A percentile compares a stretch with the other conserved stretches of the same genome.
Conservation (phyloP, 2,797 vertebrate species). For the Phoeniculus purpureus region DNA sequence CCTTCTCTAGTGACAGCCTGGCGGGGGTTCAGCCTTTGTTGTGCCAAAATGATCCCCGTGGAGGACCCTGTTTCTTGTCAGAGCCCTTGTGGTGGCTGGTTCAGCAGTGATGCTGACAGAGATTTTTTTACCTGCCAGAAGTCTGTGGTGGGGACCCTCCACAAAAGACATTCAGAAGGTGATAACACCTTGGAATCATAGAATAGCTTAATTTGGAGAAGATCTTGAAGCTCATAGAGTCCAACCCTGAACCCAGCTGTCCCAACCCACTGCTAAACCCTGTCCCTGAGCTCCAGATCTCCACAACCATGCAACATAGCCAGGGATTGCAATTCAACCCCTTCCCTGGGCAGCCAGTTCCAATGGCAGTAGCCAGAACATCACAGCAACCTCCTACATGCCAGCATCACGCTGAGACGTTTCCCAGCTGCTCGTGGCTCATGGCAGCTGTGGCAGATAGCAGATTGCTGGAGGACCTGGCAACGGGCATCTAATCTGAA, state of each 20-base stretch:
- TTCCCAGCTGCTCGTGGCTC: background rate
- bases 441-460: accelerated
- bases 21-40: background rate
- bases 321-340: too few species aligned
- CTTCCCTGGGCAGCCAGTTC: too few species aligned
- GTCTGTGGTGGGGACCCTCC: background rate
- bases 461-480: background rate
- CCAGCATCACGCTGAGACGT: background rate
- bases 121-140: background rate
- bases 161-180: background rate
- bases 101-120: background rate
- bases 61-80: background rate
- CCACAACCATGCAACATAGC: too few species aligned
- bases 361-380: background rate
- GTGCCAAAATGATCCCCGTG: background rate
- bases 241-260: too few species aligned
- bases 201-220: too few species aligned
- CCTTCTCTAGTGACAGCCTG: background rate
- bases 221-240: too few species aligned
- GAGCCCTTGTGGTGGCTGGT: background rate
- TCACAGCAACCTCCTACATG: background rate
- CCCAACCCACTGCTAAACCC: too few species aligned
- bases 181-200: background rate
- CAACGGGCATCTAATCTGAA: background rate
- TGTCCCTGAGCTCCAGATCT: too few species aligned